A percentile compares a stretch with the other conserved stretches of the same genome.
Evolutionary conservation across 2,888 invertebrate genomes (phyloP).

Genomic region (Endomychus coccineus): DNA sequence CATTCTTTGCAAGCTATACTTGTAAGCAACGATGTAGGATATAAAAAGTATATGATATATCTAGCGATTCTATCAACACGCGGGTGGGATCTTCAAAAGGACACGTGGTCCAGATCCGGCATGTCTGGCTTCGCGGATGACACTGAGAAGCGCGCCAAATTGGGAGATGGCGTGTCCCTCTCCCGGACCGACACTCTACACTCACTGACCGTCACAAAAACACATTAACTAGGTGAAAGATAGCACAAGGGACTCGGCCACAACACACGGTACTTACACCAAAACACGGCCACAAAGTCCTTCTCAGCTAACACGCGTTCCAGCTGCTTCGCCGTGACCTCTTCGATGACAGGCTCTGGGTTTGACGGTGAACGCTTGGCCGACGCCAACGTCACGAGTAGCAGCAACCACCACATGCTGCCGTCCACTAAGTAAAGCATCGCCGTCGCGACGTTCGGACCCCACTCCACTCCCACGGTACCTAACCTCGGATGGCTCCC

Average conservation of each 20-base stretch:
- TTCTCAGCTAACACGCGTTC: slow-evolving; percentile 82
- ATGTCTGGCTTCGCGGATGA: too few relatives aligned
- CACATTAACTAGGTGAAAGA: slow-evolving; percentile 3
- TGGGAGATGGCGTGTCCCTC: slow-evolving; percentile 37
- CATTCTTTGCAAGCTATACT: too few relatives aligned
- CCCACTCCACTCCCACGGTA: too few relatives aligned
- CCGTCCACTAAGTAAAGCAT: slow-evolving; percentile 37
- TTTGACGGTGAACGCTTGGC: slow-evolving; percentile 40
- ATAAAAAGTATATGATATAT: too few relatives aligned
- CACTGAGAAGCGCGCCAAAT: slow-evolving; percentile 39
- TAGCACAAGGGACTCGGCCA: slow-evolving; percentile 8
- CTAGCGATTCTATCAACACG: too few relatives aligned
- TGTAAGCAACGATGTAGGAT: too few relatives aligned
- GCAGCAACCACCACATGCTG: slow-evolving; percentile 48
- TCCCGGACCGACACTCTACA: slow-evolving; percentile 32
- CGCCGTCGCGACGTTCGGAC: slow-evolving; percentile 39
- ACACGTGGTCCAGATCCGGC: too few relatives aligned
- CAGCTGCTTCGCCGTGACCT: slow-evolving; percentile 87
- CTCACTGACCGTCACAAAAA: slow-evolving; percentile 24
- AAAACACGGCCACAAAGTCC: slow-evolving; percentile 92
- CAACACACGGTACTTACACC: slow-evolving; percentile 72
- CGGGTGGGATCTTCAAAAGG: too few relatives aligned
- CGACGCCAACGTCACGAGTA: slow-evolving; percentile 49
- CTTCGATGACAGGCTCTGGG: slow-evolving; percentile 74
- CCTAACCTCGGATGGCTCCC: too few relatives aligned